Percentiles rank a stretch among this genome's conserved stretches.
Conservation (phyloP, 2,113 vertebrate species). For the Bungarus multicinctus region DNA sequence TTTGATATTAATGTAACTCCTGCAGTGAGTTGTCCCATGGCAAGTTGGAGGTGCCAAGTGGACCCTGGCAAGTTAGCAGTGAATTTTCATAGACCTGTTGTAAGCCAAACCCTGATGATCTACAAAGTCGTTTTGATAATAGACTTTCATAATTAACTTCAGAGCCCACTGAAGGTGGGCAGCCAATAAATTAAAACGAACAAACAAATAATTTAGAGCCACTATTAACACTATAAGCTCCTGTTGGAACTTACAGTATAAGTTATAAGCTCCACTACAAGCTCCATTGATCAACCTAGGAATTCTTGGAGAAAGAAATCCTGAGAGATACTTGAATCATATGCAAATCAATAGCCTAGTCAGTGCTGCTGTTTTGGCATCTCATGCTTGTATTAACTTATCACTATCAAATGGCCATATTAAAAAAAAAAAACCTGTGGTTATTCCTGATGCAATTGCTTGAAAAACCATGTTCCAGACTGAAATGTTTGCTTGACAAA, state of each 20-base stretch:
- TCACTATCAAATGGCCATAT: slow-evolving; percentile 14
- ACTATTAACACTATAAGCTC: background rate
- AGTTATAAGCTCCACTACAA: background rate
- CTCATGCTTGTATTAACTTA: slow-evolving; percentile 18
- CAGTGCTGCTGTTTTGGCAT: background rate
- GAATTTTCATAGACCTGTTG: background rate
- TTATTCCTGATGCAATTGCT: background rate
- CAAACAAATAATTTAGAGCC: background rate
- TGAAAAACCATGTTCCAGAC: slow-evolving; percentile 6
- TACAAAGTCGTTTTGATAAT: background rate
- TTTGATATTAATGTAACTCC: background rate
- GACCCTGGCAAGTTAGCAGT: no score
- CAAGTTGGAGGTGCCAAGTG: background rate
- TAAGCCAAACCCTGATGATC: background rate
- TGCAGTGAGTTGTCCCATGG: background rate
- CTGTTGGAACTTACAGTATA: background rate
- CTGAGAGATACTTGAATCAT: background rate
- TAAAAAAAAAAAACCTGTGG: slow-evolving; percentile 33
- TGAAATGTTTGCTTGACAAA: slow-evolving; percentile 4
- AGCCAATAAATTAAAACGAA: background rate
- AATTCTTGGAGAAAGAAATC: background rate
- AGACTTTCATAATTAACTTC: background rate
- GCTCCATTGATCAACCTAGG: background rate
- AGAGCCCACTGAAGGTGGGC: background rate
- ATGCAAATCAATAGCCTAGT: background rate